phyloP scores from a whole-genome alignment of 2,888 invertebrate species.

The Phasia obesa region DNA sequence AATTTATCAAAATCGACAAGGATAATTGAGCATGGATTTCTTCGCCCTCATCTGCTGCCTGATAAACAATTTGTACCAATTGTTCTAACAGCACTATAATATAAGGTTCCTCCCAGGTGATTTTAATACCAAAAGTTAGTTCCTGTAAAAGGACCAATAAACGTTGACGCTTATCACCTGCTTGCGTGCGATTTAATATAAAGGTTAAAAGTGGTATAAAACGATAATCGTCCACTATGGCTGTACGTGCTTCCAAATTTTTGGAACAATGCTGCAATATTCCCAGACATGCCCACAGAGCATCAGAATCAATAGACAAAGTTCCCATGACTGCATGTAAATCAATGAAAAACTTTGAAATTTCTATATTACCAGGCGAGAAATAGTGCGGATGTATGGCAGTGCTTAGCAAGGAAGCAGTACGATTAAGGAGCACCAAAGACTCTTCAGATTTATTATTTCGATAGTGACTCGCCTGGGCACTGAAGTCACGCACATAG shows the following conservation, averaged over 20 bases:
- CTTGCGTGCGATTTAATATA: conserved; percentile 75
- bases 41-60: conserved; percentile 74
- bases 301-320: conserved; percentile 77
- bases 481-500: conserved; percentile 79
- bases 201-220: conserved; percentile 79
- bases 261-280: conserved; percentile 79
- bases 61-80: conserved; percentile 86
- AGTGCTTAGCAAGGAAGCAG: conserved; percentile 74
- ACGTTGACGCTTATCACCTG: conserved; percentile 77
- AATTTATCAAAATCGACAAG: conserved; percentile 89
- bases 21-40: conserved; percentile 81
- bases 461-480: conserved; percentile 75
- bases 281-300: conserved; percentile 78
- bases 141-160: conserved; percentile 84
- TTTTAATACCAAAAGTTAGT: conserved; percentile 90
- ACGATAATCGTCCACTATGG: conserved; percentile 79
- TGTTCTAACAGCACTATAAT: conserved; percentile 86
- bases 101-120: conserved; percentile 91
- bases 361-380: conserved; percentile 76
- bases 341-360: conserved; percentile 80
- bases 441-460: conserved; percentile 77
- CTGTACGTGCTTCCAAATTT: conserved; percentile 77
- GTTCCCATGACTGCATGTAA: conserved; percentile 78
- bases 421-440: conserved; percentile 78
- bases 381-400: conserved; percentile 74